Evolutionary conservation across 2,113 vertebrate species (phyloP).

Genomic region (Myiagra hebetior): DNA sequence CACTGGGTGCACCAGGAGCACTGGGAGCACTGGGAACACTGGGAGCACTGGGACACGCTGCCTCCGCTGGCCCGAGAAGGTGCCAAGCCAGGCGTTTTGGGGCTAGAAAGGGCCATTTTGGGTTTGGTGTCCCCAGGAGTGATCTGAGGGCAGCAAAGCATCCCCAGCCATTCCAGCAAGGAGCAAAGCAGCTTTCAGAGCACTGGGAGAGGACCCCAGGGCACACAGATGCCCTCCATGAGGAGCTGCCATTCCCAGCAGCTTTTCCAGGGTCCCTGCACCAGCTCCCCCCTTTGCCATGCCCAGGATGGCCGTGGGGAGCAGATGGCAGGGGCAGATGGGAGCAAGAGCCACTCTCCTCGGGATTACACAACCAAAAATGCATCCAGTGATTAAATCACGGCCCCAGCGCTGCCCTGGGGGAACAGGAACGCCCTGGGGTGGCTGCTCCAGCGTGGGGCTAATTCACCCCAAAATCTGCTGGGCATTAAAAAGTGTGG

Average conservation of each 20-base stretch:
- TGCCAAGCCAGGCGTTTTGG: not conserved
- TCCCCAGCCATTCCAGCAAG: not conserved
- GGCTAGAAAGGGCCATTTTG: not conserved
- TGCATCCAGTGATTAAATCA: constrained; percentile 64
- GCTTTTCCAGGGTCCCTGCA: not conserved
- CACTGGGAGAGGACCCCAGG: not conserved
- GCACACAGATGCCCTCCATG: accelerated
- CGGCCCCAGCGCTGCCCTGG: not conserved
- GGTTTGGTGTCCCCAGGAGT: not conserved
- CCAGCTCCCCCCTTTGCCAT: not conserved
- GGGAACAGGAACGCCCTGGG: not conserved
- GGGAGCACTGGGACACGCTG: not conserved
- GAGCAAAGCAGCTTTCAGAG: not conserved
- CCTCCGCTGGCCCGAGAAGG: accelerated
- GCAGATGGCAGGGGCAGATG: constrained; percentile 78
- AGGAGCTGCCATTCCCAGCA: not conserved
- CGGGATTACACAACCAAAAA: constrained; percentile 66
- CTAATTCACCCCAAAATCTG: not conserved
- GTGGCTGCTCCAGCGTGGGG: not conserved
- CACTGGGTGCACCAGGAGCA: not conserved
- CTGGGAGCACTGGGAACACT: not conserved
- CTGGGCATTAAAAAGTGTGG: not conserved
- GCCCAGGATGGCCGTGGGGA: not conserved
- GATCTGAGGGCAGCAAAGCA: accelerated
- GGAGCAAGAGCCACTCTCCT: constrained; percentile 54